phyloP scores from a whole-genome alignment of 2,113 vertebrate genomes.

The Amazona guildingii region DNA sequence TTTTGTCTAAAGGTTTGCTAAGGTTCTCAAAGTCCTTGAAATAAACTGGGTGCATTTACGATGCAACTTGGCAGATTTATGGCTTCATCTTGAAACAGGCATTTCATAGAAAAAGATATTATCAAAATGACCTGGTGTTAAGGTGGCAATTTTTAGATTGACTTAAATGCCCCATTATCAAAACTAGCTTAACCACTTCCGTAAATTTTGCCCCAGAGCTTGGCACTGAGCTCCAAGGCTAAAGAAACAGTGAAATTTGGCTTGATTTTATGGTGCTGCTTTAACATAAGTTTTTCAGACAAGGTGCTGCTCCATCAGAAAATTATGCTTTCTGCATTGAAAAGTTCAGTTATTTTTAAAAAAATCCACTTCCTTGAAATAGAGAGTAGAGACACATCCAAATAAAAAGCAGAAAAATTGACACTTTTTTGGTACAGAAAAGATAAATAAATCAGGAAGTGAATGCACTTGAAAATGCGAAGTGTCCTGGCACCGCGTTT shows the following conservation, averaged over 20 bases:
- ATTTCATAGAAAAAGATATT: neutral
- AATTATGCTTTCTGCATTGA: neutral
- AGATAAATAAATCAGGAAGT: neutral
- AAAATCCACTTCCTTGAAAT: neutral
- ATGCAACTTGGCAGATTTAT: constrained; percentile 6
- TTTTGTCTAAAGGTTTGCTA: constrained; percentile 28
- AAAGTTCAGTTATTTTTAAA: neutral
- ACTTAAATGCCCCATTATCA: neutral
- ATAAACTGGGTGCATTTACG: neutral
- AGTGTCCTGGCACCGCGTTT: neutral
- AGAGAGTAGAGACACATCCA: neutral
- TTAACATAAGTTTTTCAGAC: neutral
- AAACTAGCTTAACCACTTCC: neutral
- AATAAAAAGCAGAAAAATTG: neutral
- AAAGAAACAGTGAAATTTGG: neutral
- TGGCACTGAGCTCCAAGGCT: neutral
- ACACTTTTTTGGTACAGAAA: neutral
- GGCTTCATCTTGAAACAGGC: neutral
- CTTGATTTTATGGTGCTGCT: neutral
- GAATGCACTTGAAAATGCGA: neutral
- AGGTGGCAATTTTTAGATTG: neutral
- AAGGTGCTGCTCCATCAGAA: neutral
- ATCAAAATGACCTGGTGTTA: neutral
- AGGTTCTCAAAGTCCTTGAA: neutral
- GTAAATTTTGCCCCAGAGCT: neutral